Evolutionary conservation across 64 coral and sea anemone species (phyloP).

Genomic region (Exaiptasia diaphana): DNA sequence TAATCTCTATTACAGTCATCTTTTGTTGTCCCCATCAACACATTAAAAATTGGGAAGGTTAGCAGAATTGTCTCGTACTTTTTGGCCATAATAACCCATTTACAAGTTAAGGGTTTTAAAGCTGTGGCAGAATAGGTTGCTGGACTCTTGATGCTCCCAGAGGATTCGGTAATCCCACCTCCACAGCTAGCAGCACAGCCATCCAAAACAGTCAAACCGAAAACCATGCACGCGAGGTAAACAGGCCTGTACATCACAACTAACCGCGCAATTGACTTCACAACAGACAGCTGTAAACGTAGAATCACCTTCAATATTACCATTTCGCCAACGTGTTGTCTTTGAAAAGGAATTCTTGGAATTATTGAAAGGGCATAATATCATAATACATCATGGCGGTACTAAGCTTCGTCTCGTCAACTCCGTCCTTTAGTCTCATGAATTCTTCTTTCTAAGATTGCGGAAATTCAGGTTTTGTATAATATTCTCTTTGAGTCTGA

Average conservation of each 20-base stretch:
- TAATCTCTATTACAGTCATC: conserved; percentile 26
- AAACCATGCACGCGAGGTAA: no score
- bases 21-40: not conserved
- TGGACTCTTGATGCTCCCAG: conserved; percentile 40
- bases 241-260: no score
- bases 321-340: no score
- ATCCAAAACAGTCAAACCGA: no score
- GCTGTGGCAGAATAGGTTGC: conserved; percentile 8
- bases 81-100: conserved; percentile 20
- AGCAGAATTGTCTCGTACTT: conserved; percentile 33
- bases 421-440: no score
- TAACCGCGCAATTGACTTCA: no score
- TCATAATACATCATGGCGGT: no score
- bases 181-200: conserved; percentile 31
- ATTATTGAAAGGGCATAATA: no score
- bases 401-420: no score
- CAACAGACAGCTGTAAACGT: no score
- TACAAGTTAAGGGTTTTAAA: conserved; percentile 1
- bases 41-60: conserved; percentile 22
- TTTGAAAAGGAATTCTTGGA: no score
- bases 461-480: not conserved
- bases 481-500: not conserved
- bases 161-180: not conserved
- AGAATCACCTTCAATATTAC: no score
- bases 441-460: not conserved